phyloP scores from a whole-genome alignment of 23 tunicate species.

The Halocynthia roretzi region DNA sequence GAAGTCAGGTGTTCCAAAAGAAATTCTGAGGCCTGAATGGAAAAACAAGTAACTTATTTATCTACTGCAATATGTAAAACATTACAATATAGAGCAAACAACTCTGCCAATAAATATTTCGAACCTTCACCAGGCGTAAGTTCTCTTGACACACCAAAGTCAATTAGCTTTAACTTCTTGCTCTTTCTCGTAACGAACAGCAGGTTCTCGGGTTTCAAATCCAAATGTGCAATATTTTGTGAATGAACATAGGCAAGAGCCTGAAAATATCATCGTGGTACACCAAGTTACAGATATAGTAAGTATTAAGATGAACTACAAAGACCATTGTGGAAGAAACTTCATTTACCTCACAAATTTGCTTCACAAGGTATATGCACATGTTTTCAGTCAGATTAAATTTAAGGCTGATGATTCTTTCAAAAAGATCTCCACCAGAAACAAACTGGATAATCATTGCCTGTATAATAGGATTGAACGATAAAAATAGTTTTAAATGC shows the following conservation, averaged over 20 bases:
- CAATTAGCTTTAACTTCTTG: constrained; percentile 81
- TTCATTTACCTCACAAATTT: constrained; percentile 48
- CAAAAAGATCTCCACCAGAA: constrained; percentile 86
- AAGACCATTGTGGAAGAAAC: too few relatives aligned
- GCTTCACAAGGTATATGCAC: constrained; percentile 65
- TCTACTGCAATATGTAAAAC: neutral
- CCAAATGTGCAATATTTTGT: constrained; percentile 81
- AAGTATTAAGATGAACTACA: too few relatives aligned
- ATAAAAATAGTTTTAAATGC: neutral
- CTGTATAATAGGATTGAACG: neutral
- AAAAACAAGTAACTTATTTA: neutral
- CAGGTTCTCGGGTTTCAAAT: constrained; percentile 87
- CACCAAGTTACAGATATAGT: neutral
- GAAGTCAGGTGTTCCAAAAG: constrained; percentile 86
- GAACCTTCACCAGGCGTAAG: constrained; percentile 91
- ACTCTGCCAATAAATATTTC: neutral
- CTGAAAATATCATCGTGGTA: neutral
- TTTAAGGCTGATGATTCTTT: constrained; percentile 41
- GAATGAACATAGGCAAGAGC: constrained; percentile 73
- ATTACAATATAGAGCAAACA: neutral
- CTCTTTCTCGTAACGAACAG: constrained; percentile 71
- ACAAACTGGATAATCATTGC: constrained; percentile 88
- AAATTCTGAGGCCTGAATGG: constrained; percentile 64
- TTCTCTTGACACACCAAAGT: constrained; percentile 76
- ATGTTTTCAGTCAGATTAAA: constrained; percentile 77